Percentiles rank a stretch among this genome's conserved stretches.
phyloP scores from a whole-genome alignment of 1,140 invertebrate genomes.

The Drosophila truncata region DNA sequence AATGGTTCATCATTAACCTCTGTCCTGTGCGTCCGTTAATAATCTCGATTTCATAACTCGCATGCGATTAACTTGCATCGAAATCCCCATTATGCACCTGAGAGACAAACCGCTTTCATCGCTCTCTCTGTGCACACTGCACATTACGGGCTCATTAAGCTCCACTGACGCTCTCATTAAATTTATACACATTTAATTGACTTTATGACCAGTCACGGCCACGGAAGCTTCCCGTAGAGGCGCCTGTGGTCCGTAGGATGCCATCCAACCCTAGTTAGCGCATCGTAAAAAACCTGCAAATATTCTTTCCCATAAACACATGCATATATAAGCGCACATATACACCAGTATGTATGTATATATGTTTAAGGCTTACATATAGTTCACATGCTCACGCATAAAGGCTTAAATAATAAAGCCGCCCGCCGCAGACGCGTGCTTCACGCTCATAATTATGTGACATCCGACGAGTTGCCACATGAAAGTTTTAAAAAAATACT shows the following conservation, averaged over 20 bases:
- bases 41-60: constrained; percentile 32
- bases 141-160: constrained; percentile 61
- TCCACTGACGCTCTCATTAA: constrained; percentile 65
- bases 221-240: constrained; percentile 23
- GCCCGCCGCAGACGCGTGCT: constrained; percentile 45
- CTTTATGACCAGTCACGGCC: constrained; percentile 66
- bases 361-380: constrained; percentile 21
- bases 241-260: constrained; percentile 30
- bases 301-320: constrained; percentile 29
- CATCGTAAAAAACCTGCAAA: constrained; percentile 65
- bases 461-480: constrained; percentile 61
- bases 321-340: neutral
- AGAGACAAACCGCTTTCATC: constrained; percentile 24
- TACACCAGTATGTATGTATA: neutral
- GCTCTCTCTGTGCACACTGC: constrained; percentile 11
- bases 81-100: constrained; percentile 33
- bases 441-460: constrained; percentile 78
- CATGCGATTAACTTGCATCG: constrained; percentile 14
- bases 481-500: constrained; percentile 66
- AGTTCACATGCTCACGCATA: constrained; percentile 69
- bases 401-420: constrained; percentile 79
- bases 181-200: constrained; percentile 81
- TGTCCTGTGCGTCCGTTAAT: constrained; percentile 8
- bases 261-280: constrained; percentile 72
- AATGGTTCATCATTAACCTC: neutral